Conservation (phyloP, 2,888 invertebrate genomes). For the Sphaerophoria taeniata region DNA sequence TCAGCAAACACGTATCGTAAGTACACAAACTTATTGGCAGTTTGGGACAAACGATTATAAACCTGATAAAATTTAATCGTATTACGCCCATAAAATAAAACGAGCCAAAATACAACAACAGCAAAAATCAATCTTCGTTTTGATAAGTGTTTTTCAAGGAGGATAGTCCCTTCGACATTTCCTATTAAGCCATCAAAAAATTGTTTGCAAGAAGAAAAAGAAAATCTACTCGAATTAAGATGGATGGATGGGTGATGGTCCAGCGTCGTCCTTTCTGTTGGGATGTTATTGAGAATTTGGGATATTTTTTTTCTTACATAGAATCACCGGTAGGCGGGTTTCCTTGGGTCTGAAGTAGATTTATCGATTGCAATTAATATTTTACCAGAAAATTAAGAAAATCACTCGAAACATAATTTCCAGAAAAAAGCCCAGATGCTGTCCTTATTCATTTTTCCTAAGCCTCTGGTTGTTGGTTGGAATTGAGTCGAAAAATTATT, state of each 20-base stretch:
- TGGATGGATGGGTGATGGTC: background rate
- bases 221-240: conserved; percentile 15
- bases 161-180: conserved; percentile 19
- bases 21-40: conserved; percentile 51
- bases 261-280: background rate
- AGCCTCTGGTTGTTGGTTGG: background rate
- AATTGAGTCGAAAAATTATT: conserved; percentile 22
- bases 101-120: conserved; percentile 3
- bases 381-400: conserved; percentile 51
- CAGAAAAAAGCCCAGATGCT: conserved; percentile 40
- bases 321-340: conserved; percentile 24
- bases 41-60: conserved; percentile 64
- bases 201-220: background rate
- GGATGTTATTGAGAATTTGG: conserved; percentile 13
- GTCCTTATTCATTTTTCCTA: conserved; percentile 14
- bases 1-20: background rate
- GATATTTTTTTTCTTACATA: conserved; percentile 33
- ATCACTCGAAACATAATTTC: conserved; percentile 35
- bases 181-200: conserved; percentile 22
- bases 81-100: conserved; percentile 47
- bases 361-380: conserved; percentile 62
- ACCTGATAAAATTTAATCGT: conserved; percentile 55
- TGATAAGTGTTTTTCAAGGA: conserved; percentile 33
- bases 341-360: background rate
- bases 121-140: conserved; percentile 53